These are phyloP conservation scores for Drepana arcuata DNA, from an alignment of 1,140 invertebrate genomes.

Conservation along the genomic window DNA sequence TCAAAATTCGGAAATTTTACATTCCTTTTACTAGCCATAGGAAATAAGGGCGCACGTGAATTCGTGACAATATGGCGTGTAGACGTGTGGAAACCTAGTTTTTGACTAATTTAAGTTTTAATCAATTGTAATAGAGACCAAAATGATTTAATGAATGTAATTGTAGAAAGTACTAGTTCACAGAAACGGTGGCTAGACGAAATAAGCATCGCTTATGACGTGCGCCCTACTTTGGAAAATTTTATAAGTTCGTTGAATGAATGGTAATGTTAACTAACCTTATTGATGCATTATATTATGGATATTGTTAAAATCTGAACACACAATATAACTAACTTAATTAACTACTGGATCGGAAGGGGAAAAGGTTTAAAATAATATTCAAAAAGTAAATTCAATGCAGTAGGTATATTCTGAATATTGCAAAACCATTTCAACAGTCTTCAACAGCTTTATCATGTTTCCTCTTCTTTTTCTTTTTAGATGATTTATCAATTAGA, in stretches of 20 bases:
- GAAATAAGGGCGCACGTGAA: conserved; percentile 47
- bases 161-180: conserved; percentile 16
- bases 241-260: conserved; percentile 9
- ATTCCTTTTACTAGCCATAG: too few relatives aligned
- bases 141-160: too few relatives aligned
- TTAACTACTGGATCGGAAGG: too few relatives aligned
- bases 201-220: conserved; percentile 23
- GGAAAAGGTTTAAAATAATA: too few relatives aligned
- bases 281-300: too few relatives aligned
- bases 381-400: too few relatives aligned
- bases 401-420: too few relatives aligned
- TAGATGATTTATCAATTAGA: too few relatives aligned
- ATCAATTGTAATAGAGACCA: conserved; percentile 9
- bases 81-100: conserved; percentile 1
- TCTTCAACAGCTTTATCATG: conserved; percentile 2
- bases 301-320: too few relatives aligned
- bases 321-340: too few relatives aligned
- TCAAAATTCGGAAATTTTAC: too few relatives aligned
- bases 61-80: conserved; percentile 48
- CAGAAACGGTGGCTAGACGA: conserved; percentile 23
- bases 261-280: too few relatives aligned
- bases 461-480: conserved; percentile 21
- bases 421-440: conserved; percentile 4
- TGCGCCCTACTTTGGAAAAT: conserved; percentile 24
- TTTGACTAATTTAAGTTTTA: conserved; percentile 4